A percentile compares a stretch with the other conserved stretches of the same genome.
These are phyloP conservation scores for Drosophila gaucha DNA, from an alignment of 2,888 invertebrate genomes.

Conservation along the genomic window DNA sequence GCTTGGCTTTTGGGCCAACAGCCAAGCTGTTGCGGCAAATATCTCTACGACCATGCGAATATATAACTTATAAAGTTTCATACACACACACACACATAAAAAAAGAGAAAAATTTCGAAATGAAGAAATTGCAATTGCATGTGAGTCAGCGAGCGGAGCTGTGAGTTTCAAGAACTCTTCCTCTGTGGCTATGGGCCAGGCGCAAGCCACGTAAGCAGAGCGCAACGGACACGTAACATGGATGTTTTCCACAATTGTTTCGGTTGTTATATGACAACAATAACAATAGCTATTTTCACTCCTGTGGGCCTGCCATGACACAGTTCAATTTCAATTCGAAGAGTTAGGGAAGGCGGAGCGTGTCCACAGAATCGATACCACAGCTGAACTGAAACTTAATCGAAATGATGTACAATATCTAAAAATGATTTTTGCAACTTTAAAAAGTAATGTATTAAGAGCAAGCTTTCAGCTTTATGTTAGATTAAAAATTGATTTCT, in stretches of 20 bases:
- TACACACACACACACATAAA: constrained; percentile 2
- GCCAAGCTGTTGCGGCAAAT: constrained; percentile 53
- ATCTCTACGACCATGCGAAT: constrained; percentile 22
- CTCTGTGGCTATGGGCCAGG: constrained; percentile 7
- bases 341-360: constrained; percentile 5
- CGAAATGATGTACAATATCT: constrained; percentile 5
- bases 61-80: constrained; percentile 61
- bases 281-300: constrained; percentile 32
- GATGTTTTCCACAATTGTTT: constrained; percentile 53
- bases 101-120: constrained; percentile 23
- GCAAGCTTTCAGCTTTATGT: background rate
- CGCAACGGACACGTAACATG: constrained; percentile 66
- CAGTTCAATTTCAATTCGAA: constrained; percentile 66
- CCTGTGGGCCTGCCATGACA: constrained; percentile 66
- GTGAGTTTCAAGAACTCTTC: constrained; percentile 14
- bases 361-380: too few species aligned
- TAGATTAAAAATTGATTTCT: too few species aligned
- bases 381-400: background rate
- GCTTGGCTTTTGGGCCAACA: constrained; percentile 65
- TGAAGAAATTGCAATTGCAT: constrained; percentile 56
- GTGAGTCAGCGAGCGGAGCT: constrained; percentile 32
- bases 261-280: constrained; percentile 42
- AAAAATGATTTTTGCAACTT: background rate
- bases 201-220: constrained; percentile 54
- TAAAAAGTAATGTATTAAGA: background rate